Evolutionary conservation across 2,797 vertebrate genomes (phyloP).

Genomic region (Valencia hispanica): DNA sequence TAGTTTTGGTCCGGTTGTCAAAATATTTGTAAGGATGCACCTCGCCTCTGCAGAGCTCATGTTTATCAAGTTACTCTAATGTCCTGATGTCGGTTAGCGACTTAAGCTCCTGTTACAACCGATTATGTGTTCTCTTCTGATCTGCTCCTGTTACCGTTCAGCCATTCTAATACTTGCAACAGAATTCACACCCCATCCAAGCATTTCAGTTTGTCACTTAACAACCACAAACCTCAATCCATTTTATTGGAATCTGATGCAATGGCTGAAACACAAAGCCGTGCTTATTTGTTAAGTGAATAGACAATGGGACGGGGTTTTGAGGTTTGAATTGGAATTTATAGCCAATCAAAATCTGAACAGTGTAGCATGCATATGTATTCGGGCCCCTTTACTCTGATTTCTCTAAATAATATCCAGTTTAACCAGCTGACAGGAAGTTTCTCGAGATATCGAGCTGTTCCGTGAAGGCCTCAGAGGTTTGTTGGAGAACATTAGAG

Average conservation of each 20-base stretch:
- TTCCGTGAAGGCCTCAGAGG: background rate
- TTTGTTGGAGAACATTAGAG: background rate
- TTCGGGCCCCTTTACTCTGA: background rate
- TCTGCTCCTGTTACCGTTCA: background rate
- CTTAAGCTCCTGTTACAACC: background rate
- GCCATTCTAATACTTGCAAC: background rate
- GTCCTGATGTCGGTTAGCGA: constrained; percentile 11
- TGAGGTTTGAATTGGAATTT: no score
- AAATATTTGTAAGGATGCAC: constrained; percentile 13
- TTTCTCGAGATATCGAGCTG: background rate
- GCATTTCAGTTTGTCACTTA: background rate
- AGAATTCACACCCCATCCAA: background rate
- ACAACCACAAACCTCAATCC: no score
- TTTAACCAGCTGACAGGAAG: no score
- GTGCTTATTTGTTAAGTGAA: background rate
- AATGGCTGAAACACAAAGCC: no score
- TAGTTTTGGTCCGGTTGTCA: constrained; percentile 16
- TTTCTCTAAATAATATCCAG: background rate
- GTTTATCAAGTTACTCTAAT: background rate
- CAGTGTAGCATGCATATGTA: no score
- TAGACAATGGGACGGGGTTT: background rate
- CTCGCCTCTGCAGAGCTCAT: constrained; percentile 1
- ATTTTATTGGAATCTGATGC: no score
- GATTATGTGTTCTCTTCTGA: background rate
- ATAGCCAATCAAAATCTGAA: background rate